Conservation (phyloP, 2,113 vertebrate genomes). For the Telmatochromis sp. region DNA sequence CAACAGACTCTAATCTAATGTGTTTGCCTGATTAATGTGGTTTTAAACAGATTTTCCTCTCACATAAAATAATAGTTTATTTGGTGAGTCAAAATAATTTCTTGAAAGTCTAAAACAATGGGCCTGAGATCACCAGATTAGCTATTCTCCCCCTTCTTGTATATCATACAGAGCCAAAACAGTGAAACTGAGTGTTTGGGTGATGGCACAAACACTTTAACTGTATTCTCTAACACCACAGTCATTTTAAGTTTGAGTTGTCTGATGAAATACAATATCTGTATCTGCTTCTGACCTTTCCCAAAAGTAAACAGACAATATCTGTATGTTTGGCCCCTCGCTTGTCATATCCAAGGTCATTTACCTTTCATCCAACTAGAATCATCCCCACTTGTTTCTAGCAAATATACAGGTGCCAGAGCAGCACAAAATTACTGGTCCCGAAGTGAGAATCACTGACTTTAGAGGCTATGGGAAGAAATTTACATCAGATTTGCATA, state of each 20-base stretch:
- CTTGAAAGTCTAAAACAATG: neutral
- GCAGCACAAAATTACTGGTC: neutral
- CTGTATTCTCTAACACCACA: neutral
- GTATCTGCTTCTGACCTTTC: neutral
- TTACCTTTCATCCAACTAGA: neutral
- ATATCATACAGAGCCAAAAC: neutral
- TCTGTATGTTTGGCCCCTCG: neutral
- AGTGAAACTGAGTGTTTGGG: neutral
- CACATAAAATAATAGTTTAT: neutral
- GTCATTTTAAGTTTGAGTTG: neutral
- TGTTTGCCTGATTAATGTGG: neutral
- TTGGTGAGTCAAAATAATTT: neutral
- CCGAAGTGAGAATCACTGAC: neutral
- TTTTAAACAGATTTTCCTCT: neutral
- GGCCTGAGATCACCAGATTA: neutral
- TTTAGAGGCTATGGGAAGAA: neutral
- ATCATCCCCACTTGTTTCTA: neutral
- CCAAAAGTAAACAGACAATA: neutral
- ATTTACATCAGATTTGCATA: neutral
- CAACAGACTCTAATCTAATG: neutral
- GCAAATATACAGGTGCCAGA: neutral
- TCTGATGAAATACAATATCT: neutral
- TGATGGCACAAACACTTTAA: neutral
- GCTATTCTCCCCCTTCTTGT: neutral
- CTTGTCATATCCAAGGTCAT: neutral